Percentiles rank a stretch among this genome's conserved stretches.
Evolutionary conservation across 1,140 invertebrate species (phyloP).

Genomic region (Branchinecta lynchi): DNA sequence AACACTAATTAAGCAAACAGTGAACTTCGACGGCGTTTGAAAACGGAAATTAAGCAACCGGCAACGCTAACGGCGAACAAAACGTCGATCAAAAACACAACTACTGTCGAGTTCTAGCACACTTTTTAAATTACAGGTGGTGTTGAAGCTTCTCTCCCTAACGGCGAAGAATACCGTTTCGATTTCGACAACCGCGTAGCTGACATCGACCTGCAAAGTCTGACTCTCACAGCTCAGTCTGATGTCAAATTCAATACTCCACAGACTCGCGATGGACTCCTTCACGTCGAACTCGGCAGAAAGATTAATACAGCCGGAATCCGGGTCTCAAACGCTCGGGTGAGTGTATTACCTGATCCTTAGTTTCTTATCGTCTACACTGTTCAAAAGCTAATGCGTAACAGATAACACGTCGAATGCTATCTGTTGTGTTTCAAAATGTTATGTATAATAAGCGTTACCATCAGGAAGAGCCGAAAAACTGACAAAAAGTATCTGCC

Average conservation of each 20-base stretch:
- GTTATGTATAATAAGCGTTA: too few relatives aligned
- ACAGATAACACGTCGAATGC: too few relatives aligned
- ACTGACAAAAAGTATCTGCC: too few relatives aligned
- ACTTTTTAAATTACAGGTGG: background rate
- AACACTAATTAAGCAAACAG: too few relatives aligned
- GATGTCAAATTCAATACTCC: slow-evolving; percentile 18
- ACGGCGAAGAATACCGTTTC: slow-evolving; percentile 15
- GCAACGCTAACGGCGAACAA: too few relatives aligned
- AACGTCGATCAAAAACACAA: too few relatives aligned
- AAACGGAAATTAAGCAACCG: too few relatives aligned
- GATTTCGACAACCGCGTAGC: slow-evolving; percentile 11
- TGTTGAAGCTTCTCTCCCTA: slow-evolving; percentile 14
- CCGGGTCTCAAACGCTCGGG: background rate
- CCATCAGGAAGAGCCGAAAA: too few relatives aligned
- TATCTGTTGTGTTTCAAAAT: too few relatives aligned
- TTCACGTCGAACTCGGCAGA: background rate
- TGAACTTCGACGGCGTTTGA: too few relatives aligned
- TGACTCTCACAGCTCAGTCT: slow-evolving; percentile 16
- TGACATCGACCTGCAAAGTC: slow-evolving; percentile 13
- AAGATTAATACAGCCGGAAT: background rate
- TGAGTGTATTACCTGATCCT: background rate
- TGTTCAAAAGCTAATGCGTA: too few relatives aligned
- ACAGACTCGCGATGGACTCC: background rate
- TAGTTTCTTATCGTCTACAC: too few relatives aligned
- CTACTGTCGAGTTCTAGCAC: background rate